Base-by-base conservation (phyloP, 2,888 invertebrate genomes). In the Chrysotoxum bicinctum region DNA sequence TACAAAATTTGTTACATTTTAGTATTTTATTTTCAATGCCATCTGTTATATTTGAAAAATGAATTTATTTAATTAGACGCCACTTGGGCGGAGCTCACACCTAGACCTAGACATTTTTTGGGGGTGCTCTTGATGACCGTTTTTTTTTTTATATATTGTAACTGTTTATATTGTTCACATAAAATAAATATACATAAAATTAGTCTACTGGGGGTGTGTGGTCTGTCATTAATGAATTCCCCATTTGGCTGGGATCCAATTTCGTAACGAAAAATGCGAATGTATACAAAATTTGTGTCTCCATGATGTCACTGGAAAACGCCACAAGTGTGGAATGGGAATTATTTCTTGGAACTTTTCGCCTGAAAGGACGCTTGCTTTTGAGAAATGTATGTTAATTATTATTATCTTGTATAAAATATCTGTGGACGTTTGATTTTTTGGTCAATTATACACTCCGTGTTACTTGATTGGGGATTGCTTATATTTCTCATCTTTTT, bases 241-340 rank as follows among this genome's bases (percentile, higher is more conserved):
- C 48, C 35, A 58, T 58, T 37, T 66, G 78, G 58, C 73, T 66
- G 50, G 30, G 30, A 58, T 66, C 73, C 78, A 73, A 72, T 40
- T 48, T 19, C 32, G 37, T 58, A 19, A 35, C 48, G 3, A 19
- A 16, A 43, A 40, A 54, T 9, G 9, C 9, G 16, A 37, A n/a
- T 74, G 26, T 26, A 3, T 23, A 16, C 56, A 16, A 21, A 12
- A 56, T 64, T 56, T n/a, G 16, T 26, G 54, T 74, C 64, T 40
- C 32, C n/a, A 64, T 64, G 40, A 35, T 64, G 54, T 54, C 66
- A 43, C 35, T 66, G 66, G 74, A 58, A 43, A 54, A 72, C 48
- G 64, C 37, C 48, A 64, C 21, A 43, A 62, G 40, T 64, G 21
- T 45, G 23, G 66, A 23, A 16, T 19, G 50, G 35, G 35, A 66